Base-by-base conservation (phyloP, 2,113 vertebrate genomes). In the Eolophus roseicapilla region DNA sequence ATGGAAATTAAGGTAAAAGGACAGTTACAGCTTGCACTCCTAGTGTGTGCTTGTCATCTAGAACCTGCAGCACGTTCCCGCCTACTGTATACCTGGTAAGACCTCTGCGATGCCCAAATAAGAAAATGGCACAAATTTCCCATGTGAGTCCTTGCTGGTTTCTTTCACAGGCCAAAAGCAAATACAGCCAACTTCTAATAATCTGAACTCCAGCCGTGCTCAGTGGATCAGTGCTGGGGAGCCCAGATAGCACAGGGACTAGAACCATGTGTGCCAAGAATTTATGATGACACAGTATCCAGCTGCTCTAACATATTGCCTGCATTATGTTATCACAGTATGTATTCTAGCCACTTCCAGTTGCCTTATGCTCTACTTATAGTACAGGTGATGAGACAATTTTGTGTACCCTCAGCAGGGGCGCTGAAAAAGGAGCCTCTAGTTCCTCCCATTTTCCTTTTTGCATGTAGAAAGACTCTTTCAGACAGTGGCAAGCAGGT, bases 31-130 rank as follows among this genome's bases (percentile, higher is more conserved):
- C 43, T 21, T 39, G 31, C 23, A 13, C 46, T 65, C 6, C 3
- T 35, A 16, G 29, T 16, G 17, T 33, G 39, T 39, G 29, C 3
- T 55, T 8, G 1, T 35, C 50, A 47, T 16, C 12, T 46, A 57
- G 23, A 39, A 23, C 0, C 1, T 27, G 33, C 23, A 78, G 69
- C 21, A 25, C 0, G 2, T 44, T 19, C 29, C n/a, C 57, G 39
- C 55, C 28, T 41, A 20, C 37, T 9, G 6, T 78, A 88, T n/a
- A 49, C 65, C 71, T 55, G 44, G 3, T 28, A 70, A 67, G 70
- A 50, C 29, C 8, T 70, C 44, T 70, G 50, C 27, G 17, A 55
- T 82, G 35, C 46, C 62, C 29, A 27, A 53, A 67, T 20, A 65
- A 52, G 29, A 82, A 86, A 67, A 57, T 31, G 11, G 19, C 25